phyloP scores from a whole-genome alignment of 2,888 invertebrate species.

The Nemoura dubitans region DNA sequence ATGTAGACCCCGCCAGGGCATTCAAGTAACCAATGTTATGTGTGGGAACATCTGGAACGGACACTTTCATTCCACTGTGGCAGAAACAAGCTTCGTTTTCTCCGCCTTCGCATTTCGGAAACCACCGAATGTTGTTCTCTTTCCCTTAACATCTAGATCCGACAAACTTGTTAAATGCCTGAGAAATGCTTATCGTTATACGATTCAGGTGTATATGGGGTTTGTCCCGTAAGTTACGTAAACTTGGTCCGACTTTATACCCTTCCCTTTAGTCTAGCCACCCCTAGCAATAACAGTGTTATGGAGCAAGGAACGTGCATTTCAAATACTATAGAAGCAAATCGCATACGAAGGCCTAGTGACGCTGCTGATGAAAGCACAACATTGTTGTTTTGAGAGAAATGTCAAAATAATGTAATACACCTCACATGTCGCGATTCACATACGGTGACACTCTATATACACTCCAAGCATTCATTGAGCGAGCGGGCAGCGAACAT shows the following conservation, averaged over 20 bases:
- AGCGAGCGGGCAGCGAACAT: neutral
- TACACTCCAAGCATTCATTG: neutral
- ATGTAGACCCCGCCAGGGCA: conserved; percentile 22
- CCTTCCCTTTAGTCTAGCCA: neutral
- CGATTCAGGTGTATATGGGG: conserved; percentile 7
- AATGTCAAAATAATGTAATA: no score
- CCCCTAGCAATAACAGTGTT: neutral
- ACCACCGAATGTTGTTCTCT: conserved; percentile 35
- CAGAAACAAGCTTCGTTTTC: conserved; percentile 37
- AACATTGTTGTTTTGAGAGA: no score
- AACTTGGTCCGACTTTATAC: neutral
- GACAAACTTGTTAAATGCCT: conserved; percentile 24
- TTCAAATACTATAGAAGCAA: neutral
- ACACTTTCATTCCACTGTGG: conserved; percentile 49
- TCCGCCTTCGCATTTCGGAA: conserved; percentile 40
- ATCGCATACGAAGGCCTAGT: neutral
- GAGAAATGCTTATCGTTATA: conserved; percentile 28
- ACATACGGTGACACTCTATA: conserved; percentile 14
- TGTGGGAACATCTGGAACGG: conserved; percentile 50
- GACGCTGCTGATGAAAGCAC: no score
- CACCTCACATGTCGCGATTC: neutral
- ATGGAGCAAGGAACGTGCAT: neutral
- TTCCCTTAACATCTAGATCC: conserved; percentile 30
- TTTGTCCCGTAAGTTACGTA: neutral
- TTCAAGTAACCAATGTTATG: conserved; percentile 38